A percentile compares a stretch with the other conserved stretches of the same genome.
Conservation (phyloP, 2,797 vertebrate species). For the Malurus splendens region DNA sequence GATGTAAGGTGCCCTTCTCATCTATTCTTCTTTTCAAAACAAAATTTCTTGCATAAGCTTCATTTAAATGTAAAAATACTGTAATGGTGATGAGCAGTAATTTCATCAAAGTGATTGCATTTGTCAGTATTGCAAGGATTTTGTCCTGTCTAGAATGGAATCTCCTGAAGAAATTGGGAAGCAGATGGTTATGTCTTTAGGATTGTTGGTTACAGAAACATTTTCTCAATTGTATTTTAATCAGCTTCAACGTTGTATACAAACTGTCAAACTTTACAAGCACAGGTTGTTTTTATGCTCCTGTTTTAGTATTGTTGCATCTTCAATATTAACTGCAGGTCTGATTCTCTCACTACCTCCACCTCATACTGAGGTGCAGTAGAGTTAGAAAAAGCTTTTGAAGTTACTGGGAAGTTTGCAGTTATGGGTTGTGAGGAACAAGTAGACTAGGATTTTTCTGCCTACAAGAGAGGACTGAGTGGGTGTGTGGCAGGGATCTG, state of each 20-base stretch:
- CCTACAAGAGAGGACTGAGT: neutral
- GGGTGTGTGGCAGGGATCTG: neutral
- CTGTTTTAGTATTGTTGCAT: neutral
- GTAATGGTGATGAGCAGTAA: neutral
- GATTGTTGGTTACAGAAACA: neutral
- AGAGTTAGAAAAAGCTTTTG: neutral
- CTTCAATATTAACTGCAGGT: neutral
- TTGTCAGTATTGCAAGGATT: neutral
- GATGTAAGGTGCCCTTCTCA: neutral
- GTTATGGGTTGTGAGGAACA: neutral
- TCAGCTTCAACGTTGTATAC: neutral
- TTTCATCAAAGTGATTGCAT: neutral
- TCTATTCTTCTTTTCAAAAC: neutral
- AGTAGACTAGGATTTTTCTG: neutral
- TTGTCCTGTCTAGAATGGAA: neutral
- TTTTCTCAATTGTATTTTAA: neutral
- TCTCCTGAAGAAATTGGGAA: neutral
- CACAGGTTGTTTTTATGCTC: neutral
- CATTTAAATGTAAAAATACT: neutral
- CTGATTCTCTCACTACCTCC: neutral
- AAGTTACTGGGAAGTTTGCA: neutral
- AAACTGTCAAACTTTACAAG: neutral
- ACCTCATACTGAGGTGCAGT: neutral
- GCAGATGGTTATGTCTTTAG: neutral
- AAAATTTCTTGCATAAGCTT: neutral